Percentiles rank a stretch among this genome's conserved stretches.
Evolutionary conservation across 2,113 vertebrate species (phyloP).

Genomic region (Numida meleagris): DNA sequence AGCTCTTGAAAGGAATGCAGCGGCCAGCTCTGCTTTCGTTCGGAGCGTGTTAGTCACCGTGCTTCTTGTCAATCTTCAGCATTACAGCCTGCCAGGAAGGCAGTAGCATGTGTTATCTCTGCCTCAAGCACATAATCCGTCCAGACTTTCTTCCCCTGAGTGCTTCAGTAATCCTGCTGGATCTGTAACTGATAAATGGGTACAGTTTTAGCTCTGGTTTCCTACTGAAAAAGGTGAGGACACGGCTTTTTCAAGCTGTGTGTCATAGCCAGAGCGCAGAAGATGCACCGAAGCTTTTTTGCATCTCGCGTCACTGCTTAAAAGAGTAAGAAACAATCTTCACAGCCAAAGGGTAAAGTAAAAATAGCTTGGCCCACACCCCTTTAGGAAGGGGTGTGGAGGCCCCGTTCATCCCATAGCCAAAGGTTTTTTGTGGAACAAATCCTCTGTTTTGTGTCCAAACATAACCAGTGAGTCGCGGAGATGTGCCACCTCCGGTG

Average conservation of each 20-base stretch:
- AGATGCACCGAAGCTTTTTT: not conserved
- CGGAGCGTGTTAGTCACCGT: not conserved
- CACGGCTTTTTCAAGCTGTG: not conserved
- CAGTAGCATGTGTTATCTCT: not conserved
- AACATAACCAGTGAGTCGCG: not conserved
- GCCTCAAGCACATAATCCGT: slow-evolving; percentile 25
- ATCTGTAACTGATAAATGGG: not conserved
- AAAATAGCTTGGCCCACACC: not conserved
- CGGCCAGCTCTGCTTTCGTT: slow-evolving; percentile 29
- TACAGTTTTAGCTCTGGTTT: not conserved
- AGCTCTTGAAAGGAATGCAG: not conserved
- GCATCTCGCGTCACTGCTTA: not conserved
- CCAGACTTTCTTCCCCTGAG: not conserved
- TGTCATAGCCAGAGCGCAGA: not conserved
- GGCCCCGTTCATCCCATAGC: not conserved
- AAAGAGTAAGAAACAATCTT: not conserved
- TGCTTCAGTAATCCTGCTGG: slow-evolving; percentile 16
- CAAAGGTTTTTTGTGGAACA: not conserved
- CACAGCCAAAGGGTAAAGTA: not conserved
- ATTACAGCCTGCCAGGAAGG: not conserved
- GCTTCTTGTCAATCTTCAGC: not conserved
- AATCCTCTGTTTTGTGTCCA: not conserved
- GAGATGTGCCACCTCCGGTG: not conserved
- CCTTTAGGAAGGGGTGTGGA: not conserved
- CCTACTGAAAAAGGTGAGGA: not conserved